Conservation (phyloP, 2,113 vertebrate species). For the Mustelus asterias region DNA sequence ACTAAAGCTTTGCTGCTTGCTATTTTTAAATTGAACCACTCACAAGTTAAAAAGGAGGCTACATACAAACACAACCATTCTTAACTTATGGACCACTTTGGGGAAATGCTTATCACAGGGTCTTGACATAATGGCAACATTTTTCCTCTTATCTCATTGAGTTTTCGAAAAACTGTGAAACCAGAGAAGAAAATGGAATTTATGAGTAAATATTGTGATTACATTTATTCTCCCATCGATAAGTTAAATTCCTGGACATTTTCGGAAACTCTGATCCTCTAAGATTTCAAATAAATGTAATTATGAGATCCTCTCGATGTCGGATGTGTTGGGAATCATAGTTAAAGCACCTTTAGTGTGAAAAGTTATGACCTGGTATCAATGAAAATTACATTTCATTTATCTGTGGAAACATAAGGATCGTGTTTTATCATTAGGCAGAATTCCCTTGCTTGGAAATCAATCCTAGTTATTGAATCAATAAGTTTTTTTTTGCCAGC, state of each 20-base stretch:
- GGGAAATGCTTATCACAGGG: no score
- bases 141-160: constrained; percentile 6
- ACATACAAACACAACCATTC: no score
- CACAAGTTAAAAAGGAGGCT: no score
- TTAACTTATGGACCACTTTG: no score
- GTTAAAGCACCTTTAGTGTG: neutral
- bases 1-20: no score
- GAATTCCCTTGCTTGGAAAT: neutral
- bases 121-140: neutral
- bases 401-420: neutral
- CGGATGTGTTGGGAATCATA: neutral
- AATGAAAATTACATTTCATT: constrained; percentile 5
- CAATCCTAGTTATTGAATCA: neutral
- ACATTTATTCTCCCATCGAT: neutral
- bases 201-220: neutral
- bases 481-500: neutral
- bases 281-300: neutral
- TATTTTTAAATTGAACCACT: no score
- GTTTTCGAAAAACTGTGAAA: neutral
- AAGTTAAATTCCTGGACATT: neutral
- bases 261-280: neutral
- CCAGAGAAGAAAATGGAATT: neutral
- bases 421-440: neutral
- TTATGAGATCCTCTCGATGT: neutral
- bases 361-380: neutral